These are phyloP conservation scores for Danio albolineatus DNA, from an alignment of 2,797 vertebrate species.

Conservation along the genomic window DNA sequence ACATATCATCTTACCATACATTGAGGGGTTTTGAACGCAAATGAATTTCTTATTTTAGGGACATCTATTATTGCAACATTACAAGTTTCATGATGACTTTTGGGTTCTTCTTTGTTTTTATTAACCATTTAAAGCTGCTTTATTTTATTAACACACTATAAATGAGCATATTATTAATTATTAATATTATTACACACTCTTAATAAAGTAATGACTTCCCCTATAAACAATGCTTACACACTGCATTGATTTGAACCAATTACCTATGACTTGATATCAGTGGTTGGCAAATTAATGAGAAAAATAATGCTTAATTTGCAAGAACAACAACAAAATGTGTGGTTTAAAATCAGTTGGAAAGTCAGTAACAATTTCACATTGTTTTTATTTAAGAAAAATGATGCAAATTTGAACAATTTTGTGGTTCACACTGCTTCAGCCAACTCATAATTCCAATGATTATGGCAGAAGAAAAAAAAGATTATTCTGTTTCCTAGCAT, in stretches of 20 bases:
- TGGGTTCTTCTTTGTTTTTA: not conserved
- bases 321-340: not conserved
- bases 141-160: no score
- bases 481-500: not conserved
- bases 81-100: not conserved
- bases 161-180: not conserved
- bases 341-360: no score
- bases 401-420: not conserved
- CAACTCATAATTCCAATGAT: not conserved
- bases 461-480: not conserved
- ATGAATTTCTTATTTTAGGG: not conserved
- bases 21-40: not conserved
- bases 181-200: no score
- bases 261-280: not conserved
- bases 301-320: conserved; percentile 6
- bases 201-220: not conserved
- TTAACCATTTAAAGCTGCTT: not conserved
- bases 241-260: not conserved
- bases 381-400: not conserved
- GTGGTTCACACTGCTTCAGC: not conserved
- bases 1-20: not conserved
- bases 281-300: not conserved
- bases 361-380: not conserved
- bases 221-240: not conserved
- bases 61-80: no score